A percentile compares a stretch with the other conserved stretches of the same genome.
Conservation (phyloP, 2,888 invertebrate genomes). For the Eueremaeus valkanovi region DNA sequence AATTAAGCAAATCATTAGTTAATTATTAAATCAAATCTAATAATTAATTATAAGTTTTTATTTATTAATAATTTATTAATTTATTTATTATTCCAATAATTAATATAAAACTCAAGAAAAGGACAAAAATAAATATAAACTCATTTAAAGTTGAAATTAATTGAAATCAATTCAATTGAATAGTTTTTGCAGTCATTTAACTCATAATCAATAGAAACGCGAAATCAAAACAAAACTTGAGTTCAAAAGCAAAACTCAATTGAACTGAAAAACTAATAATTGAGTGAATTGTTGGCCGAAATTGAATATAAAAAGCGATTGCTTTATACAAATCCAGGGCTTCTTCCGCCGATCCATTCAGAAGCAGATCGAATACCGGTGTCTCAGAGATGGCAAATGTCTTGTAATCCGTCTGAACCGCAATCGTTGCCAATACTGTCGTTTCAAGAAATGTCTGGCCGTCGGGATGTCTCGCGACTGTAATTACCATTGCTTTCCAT, state of each 20-base stretch:
- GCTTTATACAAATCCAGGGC: slow-evolving; percentile 67
- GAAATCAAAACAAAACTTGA: too few species aligned
- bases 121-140: too few species aligned
- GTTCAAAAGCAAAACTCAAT: too few species aligned
- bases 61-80: slow-evolving; percentile 1
- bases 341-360: slow-evolving; percentile 94
- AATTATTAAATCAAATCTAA: background rate
- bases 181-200: too few species aligned
- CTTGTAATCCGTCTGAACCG: slow-evolving; percentile 86
- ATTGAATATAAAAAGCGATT: too few species aligned
- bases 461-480: slow-evolving; percentile 97
- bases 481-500: too few species aligned
- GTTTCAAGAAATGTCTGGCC: slow-evolving; percentile 92
- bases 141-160: too few species aligned
- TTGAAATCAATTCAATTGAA: too few species aligned
- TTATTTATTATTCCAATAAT: background rate
- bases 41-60: too few species aligned
- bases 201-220: too few species aligned
- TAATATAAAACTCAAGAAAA: background rate
- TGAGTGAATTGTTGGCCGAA: too few species aligned
- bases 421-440: slow-evolving; percentile 92
- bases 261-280: too few species aligned
- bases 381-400: slow-evolving; percentile 88
- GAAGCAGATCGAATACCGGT: slow-evolving; percentile 93
- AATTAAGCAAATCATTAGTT: background rate